Base-by-base conservation (phyloP, 2,113 vertebrate species). In the Fulmarus glacialis region DNA sequence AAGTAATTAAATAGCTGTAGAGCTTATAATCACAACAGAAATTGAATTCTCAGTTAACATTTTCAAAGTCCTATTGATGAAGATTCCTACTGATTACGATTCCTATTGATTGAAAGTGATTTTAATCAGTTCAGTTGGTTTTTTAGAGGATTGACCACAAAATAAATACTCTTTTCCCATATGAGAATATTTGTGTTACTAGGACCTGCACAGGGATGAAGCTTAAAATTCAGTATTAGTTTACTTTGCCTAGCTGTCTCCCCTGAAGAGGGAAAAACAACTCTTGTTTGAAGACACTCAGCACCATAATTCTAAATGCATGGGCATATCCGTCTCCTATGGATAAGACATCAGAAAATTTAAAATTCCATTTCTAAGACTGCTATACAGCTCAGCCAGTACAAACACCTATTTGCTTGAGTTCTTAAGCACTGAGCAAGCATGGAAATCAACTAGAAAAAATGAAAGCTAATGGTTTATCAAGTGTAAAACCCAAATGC, bases 21-120 rank as follows among this genome's bases (percentile, higher is more conserved):
- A 92, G n/a, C 72, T 92, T 90, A 82, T 89, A 93, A 75, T 74
- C 71, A 45, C 48, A 66, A 78, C 36, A 93, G 71, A 97, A 94
- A 95, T 47, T 92, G 94, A 92, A 95, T 93, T 92, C 64, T 87
- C 43, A 78, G 52, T 92, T 92, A 90, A 81, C 68, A 71, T 74
- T 93, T 95, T 60, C 45, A 7, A 89, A 93, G 79, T 74, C 60
- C 9, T 97, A 81, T 95, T 47, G 88, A 96, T 89, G 67, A 80
- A 90, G 52, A 93, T 93, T 93, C 80, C 38, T 81, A 52, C 38
- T 71, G 81, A 84, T 93, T 85, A 91, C 15, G 4, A 84, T 87
- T 93, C 52, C 27, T 91, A 96, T 95, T 96, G 95, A 94, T 82
- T 93, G 60, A 87, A 97, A 87, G 15, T 89, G 12, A 95, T 90